Evolutionary conservation across 2,888 invertebrate species (phyloP).

Genomic region (Lymantria monacha): DNA sequence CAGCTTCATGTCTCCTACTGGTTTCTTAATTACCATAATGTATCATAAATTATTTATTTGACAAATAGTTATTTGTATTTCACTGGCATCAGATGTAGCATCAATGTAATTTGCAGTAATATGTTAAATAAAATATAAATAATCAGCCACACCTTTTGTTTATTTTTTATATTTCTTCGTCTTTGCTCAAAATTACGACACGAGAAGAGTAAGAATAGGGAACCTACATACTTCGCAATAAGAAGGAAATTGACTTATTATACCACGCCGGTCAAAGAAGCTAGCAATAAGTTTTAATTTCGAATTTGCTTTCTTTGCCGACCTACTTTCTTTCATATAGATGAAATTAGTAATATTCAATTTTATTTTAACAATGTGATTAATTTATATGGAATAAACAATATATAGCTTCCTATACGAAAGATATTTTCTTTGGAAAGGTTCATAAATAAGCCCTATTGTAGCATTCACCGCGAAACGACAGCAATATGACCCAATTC

Average conservation of each 20-base stretch:
- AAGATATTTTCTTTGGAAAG: no score
- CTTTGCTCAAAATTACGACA: no score
- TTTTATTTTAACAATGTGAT: no score
- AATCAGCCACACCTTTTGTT: constrained; percentile 51
- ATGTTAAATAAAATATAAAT: constrained; percentile 52
- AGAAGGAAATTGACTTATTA: no score
- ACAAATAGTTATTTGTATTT: constrained; percentile 73
- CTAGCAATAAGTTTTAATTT: constrained; percentile 4
- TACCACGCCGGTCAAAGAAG: constrained; percentile 28
- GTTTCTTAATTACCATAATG: constrained; percentile 67
- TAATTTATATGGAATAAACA: no score
- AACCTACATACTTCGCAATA: no score
- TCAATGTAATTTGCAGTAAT: constrained; percentile 57
- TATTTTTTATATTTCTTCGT: constrained; percentile 11
- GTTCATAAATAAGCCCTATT: no score
- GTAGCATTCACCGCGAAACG: neutral
- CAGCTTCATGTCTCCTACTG: constrained; percentile 61
- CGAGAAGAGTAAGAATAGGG: no score
- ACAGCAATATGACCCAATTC: neutral
- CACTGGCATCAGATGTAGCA: constrained; percentile 46
- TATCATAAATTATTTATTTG: constrained; percentile 70
- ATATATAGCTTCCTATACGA: no score
- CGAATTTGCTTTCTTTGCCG: no score
- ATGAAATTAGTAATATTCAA: no score
- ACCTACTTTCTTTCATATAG: no score